phyloP scores from a whole-genome alignment of 2,888 invertebrate genomes.

The Pammene fasciana region DNA sequence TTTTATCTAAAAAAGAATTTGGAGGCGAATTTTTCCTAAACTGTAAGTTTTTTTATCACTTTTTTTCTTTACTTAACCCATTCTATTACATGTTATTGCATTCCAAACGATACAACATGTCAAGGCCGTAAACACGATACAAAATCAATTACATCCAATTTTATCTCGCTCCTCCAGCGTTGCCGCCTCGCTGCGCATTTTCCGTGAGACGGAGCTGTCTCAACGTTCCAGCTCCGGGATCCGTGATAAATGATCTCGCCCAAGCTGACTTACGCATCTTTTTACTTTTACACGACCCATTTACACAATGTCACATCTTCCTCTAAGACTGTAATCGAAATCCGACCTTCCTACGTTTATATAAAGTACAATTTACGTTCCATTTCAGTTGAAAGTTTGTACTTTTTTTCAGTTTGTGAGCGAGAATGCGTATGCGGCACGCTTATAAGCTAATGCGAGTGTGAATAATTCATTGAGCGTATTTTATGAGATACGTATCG shows the following conservation, averaged over 20 bases:
- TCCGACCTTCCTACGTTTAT: not conserved
- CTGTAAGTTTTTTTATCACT: too few species aligned
- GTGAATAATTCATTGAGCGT: constrained; percentile 36
- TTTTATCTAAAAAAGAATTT: too few species aligned
- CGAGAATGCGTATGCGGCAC: constrained; percentile 11
- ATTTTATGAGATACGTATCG: constrained; percentile 34
- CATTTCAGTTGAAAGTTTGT: too few species aligned
- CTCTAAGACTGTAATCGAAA: not conserved
- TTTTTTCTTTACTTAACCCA: too few species aligned
- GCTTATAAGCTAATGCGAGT: constrained; percentile 25
- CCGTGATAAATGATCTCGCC: constrained; percentile 37
- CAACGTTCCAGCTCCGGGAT: constrained; percentile 27
- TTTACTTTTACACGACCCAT: constrained; percentile 15
- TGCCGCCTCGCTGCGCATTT: constrained; percentile 8
- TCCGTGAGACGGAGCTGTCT: constrained; percentile 27
- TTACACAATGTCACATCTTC: not conserved
- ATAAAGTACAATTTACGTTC: not conserved
- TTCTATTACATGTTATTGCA: too few species aligned
- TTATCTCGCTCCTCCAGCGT: constrained; percentile 2
- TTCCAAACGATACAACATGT: not conserved
- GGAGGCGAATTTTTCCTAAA: too few species aligned
- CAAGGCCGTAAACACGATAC: not conserved
- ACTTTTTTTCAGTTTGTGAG: not conserved
- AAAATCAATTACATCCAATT: constrained; percentile 21
- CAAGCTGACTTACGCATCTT: constrained; percentile 40